Conservation (phyloP, 1,140 invertebrate genomes). For the Heliconius hewitsoni region DNA sequence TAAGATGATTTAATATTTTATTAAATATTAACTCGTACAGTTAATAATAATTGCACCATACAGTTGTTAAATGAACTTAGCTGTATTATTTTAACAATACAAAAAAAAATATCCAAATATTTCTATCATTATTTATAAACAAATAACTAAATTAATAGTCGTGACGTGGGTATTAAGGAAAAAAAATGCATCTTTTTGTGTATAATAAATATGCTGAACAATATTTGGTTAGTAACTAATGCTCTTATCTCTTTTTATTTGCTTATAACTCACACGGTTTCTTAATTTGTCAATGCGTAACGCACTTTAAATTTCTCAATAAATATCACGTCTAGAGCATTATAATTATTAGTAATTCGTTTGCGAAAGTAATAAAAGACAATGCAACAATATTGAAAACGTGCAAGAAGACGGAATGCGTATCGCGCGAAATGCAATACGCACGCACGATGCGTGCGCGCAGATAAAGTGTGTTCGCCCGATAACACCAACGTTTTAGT, state of each 20-base stretch:
- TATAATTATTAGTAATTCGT: constrained; percentile 62
- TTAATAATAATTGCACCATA: neutral
- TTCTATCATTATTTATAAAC: neutral
- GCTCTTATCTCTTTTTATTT: neutral
- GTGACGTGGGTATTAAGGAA: neutral
- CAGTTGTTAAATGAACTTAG: too few species aligned
- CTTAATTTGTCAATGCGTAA: constrained; percentile 70
- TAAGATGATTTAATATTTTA: neutral
- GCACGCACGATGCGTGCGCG: constrained; percentile 71
- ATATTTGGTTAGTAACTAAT: neutral
- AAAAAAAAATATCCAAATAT: neutral
- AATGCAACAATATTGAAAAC: constrained; percentile 62
- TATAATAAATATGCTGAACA: neutral
- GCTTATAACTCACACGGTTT: constrained; percentile 27
- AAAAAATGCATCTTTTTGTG: neutral
- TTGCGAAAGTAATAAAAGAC: constrained; percentile 73
- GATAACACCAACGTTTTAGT: constrained; percentile 58
- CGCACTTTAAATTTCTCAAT: constrained; percentile 68
- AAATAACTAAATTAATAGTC: neutral
- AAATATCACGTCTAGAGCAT: constrained; percentile 69
- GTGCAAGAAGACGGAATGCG: constrained; percentile 56
- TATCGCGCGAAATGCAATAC: constrained; percentile 73
- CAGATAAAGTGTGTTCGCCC: constrained; percentile 71
- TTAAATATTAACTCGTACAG: neutral
- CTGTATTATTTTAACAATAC: neutral